Conservation (phyloP, 2,113 vertebrate species). For the Chaenocephalus aceratus region DNA sequence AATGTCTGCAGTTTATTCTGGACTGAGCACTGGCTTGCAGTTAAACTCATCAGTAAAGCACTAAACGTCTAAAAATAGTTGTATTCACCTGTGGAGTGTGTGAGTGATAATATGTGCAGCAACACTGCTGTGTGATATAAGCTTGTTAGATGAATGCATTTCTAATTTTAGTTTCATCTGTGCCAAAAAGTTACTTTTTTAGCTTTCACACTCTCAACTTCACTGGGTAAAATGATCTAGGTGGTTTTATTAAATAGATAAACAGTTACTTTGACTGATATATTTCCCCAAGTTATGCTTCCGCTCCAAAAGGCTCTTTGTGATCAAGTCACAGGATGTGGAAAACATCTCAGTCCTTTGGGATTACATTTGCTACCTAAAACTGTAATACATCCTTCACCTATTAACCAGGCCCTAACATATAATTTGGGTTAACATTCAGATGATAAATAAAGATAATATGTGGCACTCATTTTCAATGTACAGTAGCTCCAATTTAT, state of each 20-base stretch:
- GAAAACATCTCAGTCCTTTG: background rate
- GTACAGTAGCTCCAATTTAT: background rate
- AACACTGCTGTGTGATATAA: background rate
- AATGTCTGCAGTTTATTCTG: background rate
- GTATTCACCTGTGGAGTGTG: background rate
- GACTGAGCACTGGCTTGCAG: background rate
- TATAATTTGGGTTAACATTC: background rate
- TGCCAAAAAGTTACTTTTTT: background rate
- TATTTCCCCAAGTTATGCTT: background rate
- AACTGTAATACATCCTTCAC: background rate
- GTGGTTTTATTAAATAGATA: slow-evolving; percentile 3
- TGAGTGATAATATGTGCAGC: background rate
- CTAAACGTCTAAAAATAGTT: slow-evolving; percentile 21
- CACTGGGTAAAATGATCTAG: background rate
- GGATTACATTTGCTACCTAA: background rate
- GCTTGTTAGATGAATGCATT: background rate
- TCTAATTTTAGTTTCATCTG: background rate
- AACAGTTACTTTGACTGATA: slow-evolving; percentile 14
- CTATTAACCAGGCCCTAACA: slow-evolving; percentile 2
- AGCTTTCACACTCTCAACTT: background rate
- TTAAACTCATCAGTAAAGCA: slow-evolving; percentile 12
- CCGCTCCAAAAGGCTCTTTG: background rate
- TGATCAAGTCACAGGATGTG: slow-evolving; percentile 3
- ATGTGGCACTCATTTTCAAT: background rate
- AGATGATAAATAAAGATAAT: slow-evolving; percentile 3